phyloP scores from a whole-genome alignment of 1,140 invertebrate species.

The Drosophila bocqueti region DNA sequence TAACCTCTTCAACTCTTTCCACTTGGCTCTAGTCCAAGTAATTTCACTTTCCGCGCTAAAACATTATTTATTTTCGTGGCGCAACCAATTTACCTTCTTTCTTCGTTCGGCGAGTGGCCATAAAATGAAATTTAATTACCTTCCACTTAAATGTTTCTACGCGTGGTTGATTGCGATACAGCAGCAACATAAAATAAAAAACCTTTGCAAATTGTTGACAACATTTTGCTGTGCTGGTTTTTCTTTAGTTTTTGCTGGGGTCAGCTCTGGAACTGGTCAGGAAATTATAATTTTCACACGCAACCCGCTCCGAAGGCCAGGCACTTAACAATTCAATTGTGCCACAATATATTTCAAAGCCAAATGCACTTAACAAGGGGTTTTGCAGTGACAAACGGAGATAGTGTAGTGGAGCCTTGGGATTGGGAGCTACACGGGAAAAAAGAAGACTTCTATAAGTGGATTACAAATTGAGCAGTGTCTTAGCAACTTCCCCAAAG shows the following conservation, averaged over 20 bases:
- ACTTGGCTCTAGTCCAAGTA: slow-evolving; percentile 25
- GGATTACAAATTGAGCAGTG: no score
- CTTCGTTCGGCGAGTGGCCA: slow-evolving; percentile 42
- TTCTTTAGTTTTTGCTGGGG: slow-evolving; percentile 41
- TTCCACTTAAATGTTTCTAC: slow-evolving; percentile 66
- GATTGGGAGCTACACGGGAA: slow-evolving; percentile 7
- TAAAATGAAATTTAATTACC: slow-evolving; percentile 80
- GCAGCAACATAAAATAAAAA: slow-evolving; percentile 32
- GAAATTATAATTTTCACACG: slow-evolving; percentile 83
- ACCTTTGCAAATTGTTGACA: slow-evolving; percentile 79
- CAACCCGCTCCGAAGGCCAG: slow-evolving; percentile 50
- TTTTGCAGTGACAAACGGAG: slow-evolving; percentile 60
- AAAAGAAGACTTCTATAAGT: not conserved
- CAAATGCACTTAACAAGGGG: slow-evolving; percentile 78
- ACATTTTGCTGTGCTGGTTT: slow-evolving; percentile 57
- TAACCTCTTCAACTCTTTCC: slow-evolving; percentile 45
- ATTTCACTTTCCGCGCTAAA: slow-evolving; percentile 46
- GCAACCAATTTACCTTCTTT: slow-evolving; percentile 43
- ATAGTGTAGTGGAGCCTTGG: slow-evolving; percentile 63
- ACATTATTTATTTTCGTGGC: slow-evolving; percentile 51
- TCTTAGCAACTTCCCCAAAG: not conserved
- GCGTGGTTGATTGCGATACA: slow-evolving; percentile 56
- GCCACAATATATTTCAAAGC: slow-evolving; percentile 59
- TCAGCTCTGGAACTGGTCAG: slow-evolving; percentile 59
- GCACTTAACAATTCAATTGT: slow-evolving; percentile 82